phyloP scores from a whole-genome alignment of 2,797 vertebrate species.

The Characodon lateralis region DNA sequence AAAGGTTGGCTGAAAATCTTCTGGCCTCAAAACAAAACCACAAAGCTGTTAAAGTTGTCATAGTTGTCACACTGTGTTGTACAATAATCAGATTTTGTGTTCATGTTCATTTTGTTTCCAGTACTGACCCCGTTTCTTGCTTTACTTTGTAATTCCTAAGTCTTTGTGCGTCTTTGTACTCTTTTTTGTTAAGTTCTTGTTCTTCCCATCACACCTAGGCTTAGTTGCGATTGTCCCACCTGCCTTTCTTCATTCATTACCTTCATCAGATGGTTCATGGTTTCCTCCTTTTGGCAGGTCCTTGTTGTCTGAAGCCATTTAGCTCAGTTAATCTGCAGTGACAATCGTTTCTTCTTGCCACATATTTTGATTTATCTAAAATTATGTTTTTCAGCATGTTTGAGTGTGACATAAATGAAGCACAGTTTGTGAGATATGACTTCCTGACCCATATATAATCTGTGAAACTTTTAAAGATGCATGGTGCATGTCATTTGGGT shows the following conservation, averaged over 20 bases:
- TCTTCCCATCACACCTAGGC: neutral
- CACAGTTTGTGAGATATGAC: neutral
- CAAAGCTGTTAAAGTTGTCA: neutral
- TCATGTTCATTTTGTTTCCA: neutral
- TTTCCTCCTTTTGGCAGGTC: neutral
- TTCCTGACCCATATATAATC: neutral
- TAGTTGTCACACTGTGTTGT: neutral
- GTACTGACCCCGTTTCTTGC: neutral
- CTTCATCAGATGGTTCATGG: neutral
- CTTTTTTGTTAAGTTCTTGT: neutral
- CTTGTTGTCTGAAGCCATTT: neutral
- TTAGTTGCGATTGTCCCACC: neutral
- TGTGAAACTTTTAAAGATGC: neutral
- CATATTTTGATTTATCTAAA: too few species aligned
- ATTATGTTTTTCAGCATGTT: neutral
- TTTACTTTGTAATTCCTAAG: neutral
- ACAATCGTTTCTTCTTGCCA: too few species aligned
- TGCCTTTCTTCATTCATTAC: neutral
- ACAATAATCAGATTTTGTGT: too few species aligned
- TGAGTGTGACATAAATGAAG: neutral
- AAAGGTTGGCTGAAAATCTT: conserved; percentile 75
- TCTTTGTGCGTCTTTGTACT: neutral
- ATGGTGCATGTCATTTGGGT: neutral
- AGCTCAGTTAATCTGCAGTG: too few species aligned
- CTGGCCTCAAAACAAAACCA: neutral